These are phyloP conservation scores for Pristionchus mayeri DNA, from an alignment of 2,888 invertebrate species.

Conservation along the genomic window DNA sequence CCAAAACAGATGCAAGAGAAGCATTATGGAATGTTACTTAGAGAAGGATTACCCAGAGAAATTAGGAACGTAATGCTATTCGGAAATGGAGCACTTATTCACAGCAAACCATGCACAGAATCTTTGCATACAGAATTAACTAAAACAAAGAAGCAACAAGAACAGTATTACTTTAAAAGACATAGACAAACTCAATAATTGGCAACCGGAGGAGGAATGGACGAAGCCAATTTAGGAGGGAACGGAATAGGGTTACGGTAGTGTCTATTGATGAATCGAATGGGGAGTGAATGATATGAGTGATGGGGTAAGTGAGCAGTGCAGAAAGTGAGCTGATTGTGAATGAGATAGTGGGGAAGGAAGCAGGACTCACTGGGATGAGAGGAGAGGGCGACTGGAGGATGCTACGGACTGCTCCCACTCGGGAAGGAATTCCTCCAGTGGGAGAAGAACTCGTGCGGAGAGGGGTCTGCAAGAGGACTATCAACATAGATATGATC, in stretches of 20 bases:
- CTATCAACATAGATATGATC: background rate
- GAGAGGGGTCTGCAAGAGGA: background rate
- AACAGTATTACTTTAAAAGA: background rate
- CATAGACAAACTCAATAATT: background rate
- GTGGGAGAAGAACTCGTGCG: background rate
- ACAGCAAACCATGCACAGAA: constrained; percentile 11
- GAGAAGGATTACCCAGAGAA: background rate
- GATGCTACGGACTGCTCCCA: constrained; percentile 35
- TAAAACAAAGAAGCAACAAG: background rate
- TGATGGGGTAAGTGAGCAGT: constrained; percentile 23
- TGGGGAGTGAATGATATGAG: constrained; percentile 3
- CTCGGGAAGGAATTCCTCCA: constrained; percentile 16
- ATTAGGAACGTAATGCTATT: background rate
- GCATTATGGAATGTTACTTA: background rate
- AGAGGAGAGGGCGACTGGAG: constrained; percentile 26
- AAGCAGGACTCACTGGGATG: constrained; percentile 38
- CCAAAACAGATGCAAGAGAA: background rate
- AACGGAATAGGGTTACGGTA: constrained; percentile 14
- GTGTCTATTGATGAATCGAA: background rate
- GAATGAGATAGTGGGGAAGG: constrained; percentile 10
- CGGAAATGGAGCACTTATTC: background rate
- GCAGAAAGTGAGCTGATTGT: constrained; percentile 1
- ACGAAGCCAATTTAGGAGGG: background rate
- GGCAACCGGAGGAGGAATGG: background rate
- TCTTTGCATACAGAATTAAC: background rate